Conservation (phyloP, 2,113 vertebrate species). For the Podilymbus podiceps region DNA sequence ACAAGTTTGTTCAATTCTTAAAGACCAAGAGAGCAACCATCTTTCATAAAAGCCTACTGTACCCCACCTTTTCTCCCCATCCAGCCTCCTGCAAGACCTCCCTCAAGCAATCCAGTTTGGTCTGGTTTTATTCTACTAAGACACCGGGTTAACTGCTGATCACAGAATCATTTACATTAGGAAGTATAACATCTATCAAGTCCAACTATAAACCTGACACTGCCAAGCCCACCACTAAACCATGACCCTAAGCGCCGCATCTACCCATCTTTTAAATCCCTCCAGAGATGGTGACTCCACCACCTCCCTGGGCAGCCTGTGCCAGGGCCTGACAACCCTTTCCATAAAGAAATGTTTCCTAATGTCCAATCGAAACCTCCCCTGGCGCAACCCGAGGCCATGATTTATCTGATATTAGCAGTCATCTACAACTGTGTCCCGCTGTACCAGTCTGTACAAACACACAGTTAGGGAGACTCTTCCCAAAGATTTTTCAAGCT, state of each 20-base stretch:
- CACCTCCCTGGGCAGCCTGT: neutral
- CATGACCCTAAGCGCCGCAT: neutral
- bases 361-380: neutral
- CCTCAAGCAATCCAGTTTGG: neutral
- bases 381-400: neutral
- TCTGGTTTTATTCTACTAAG: neutral
- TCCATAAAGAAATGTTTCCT: neutral
- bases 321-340: rapidly evolving
- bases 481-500: slow-evolving; percentile 1
- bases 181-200: neutral
- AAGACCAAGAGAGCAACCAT: neutral
- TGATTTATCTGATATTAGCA: neutral
- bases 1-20: neutral
- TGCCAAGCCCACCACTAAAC: neutral
- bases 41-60: rapidly evolving
- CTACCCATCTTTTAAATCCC: neutral
- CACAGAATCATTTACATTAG: neutral
- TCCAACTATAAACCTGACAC: neutral
- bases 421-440: neutral
- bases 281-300: neutral
- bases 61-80: neutral
- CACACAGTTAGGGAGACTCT: neutral
- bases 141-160: neutral
- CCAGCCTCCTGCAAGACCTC: neutral
- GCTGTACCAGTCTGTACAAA: neutral